Evolutionary conservation across 2,888 invertebrate genomes (phyloP), one percentile per base, ranked within the genome.

Genomic region (Ctena decussata): DNA sequence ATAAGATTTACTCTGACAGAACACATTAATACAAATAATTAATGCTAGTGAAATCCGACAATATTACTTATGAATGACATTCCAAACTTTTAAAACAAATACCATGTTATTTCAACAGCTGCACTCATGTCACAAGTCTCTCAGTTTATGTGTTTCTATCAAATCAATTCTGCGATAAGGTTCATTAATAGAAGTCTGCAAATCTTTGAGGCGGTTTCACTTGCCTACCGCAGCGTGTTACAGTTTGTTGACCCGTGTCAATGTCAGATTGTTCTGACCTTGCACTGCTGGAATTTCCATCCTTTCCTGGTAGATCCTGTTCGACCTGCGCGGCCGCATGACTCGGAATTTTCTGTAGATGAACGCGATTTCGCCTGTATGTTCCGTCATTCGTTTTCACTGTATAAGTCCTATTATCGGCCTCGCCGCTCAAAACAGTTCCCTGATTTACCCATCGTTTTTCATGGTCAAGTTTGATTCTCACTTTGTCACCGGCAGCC

Each of bases 381-480:
- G 57, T 57, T 30, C 53, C 35, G 24, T 49, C 27, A 35, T 49
- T 74, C 21, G 74, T 74, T 53, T 44, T 32, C 21, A 74, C 53
- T 0, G n/a, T 8, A 24, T 74, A 49, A 8, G 74, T 44, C 21
- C 32, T 41, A 21, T 35, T 46, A 5, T 74, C 53, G 11, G 53
- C 21, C 15, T 74, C 6, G 32, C 37, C 74, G 6, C 21, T 41
- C 11, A 53, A 30, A 1, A 76, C 65, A 1, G 65, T 60, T 8
- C 65, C 41, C 1, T 27, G 21, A n/a, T 57, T 60, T 32, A 24
- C 8, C 76, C 76, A 76, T 5, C 18, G 24, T 65, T 76, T 76
- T 30, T 76, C 76, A 44, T 60, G 18, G 46, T 76, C 76, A 2
- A 76, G 65, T 60, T 76, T 76, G 0, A 76, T 39, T 41, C 53